Base-by-base conservation (phyloP, 2,113 vertebrate genomes). In the Glareola pratincola region DNA sequence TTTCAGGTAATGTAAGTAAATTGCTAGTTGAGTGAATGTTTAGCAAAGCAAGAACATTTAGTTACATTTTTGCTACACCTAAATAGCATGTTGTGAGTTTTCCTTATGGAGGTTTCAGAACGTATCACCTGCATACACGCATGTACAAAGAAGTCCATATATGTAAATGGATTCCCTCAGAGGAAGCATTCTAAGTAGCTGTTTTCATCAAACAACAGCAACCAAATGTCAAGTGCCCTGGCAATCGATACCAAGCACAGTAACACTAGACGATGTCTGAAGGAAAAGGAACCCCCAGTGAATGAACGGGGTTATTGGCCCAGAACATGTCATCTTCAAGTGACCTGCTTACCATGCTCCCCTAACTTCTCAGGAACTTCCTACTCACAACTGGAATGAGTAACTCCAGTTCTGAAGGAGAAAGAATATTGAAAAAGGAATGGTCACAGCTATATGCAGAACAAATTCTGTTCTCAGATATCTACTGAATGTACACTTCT, bases 1-100 rank as follows among this genome's bases (percentile, higher is more conserved):
- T 96, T 96, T 96, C 92, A 94, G 84, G 76, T 72, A 60, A 53
- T 56, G 59, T 89, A 86, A 89, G 88, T 93, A 74, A 92, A 91
- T 95, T 95, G 88, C 95, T 91, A 75, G 64, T 87, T 93, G 39
- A 93, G 76, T 32, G 74, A 87, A 78, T 7, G 67, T 89, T 88
- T 60, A 72, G 54, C 74, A 85, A 91, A 93, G 77, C 78, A 39
- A 32, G 50, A 60, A 41, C 17, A 51, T 29, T 41, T 73, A 57
- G n/a, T 68, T 75, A 24, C 32, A 16, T 69, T 92, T 79, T 37
- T 73, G 37, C 45, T 45, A 9, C 20, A 19, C 22, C 29, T 45
- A 56, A 85, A 37, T 18, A 82, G 41, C 63, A 29, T 48, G 8
- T 45, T 51, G 27, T 57, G 68, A 54, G 43, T 74, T 93, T 92